phyloP scores from a whole-genome alignment of 2,888 invertebrate genomes.

The Formica aserva region DNA sequence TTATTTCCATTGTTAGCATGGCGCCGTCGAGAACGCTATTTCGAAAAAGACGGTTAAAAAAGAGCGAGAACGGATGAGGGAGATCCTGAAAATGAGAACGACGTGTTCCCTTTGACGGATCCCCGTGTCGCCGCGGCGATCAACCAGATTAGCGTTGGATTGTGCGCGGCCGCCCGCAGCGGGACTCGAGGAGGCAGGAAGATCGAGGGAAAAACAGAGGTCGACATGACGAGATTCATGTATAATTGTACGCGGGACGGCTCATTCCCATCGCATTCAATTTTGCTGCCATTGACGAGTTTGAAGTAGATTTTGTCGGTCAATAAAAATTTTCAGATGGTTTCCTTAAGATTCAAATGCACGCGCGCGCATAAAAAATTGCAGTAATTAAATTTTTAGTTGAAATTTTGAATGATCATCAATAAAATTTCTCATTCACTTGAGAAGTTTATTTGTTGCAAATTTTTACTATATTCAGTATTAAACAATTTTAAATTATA shows the following conservation, averaged over 20 bases:
- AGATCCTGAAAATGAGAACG: constrained; percentile 69
- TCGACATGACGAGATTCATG: constrained; percentile 50
- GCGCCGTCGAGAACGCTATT: constrained; percentile 13
- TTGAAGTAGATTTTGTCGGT: not conserved
- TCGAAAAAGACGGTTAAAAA: constrained; percentile 28
- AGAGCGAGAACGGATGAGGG: constrained; percentile 14
- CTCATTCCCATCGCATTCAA: constrained; percentile 20
- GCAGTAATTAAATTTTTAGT: not conserved
- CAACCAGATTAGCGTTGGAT: constrained; percentile 77
- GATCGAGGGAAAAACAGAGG: constrained; percentile 37
- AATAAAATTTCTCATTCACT: not conserved
- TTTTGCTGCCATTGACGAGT: constrained; percentile 17
- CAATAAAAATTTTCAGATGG: not conserved
- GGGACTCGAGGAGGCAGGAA: constrained; percentile 43
- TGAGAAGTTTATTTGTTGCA: not conserved
- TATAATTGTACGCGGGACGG: constrained; percentile 6
- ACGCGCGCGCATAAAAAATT: not conserved
- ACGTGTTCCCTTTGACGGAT: constrained; percentile 77
- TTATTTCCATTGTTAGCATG: not conserved
- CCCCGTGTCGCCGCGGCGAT: constrained; percentile 74
- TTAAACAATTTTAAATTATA: not conserved
- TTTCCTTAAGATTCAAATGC: not conserved
- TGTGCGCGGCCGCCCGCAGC: constrained; percentile 66
- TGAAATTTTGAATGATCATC: not conserved
- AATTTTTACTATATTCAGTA: not conserved